These are phyloP conservation scores for Lottia gigantea DNA, from an alignment of 2,888 invertebrate genomes.

Conservation along the genomic window DNA sequence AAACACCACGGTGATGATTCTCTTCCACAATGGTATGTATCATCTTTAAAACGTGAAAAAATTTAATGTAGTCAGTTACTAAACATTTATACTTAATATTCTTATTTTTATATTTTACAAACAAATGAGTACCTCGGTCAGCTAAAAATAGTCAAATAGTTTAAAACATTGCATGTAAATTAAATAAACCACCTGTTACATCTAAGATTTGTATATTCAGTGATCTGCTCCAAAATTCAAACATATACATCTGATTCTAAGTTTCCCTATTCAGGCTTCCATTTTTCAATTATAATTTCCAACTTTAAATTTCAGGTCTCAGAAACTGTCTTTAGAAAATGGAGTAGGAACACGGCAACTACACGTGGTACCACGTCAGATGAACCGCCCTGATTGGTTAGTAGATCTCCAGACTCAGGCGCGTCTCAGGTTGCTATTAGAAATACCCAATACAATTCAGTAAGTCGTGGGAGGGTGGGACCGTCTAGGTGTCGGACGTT, in stretches of 20 bases:
- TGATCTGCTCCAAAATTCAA: no score
- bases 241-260: no score
- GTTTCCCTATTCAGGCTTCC: no score
- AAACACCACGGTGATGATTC: constrained; percentile 71
- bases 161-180: no score
- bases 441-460: constrained; percentile 31
- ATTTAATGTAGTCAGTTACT: no score
- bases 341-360: constrained; percentile 78
- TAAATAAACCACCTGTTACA: background rate
- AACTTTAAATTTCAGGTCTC: constrained; percentile 74
- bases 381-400: constrained; percentile 74
- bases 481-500: background rate
- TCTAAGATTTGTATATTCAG: no score
- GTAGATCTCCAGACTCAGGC: constrained; percentile 44
- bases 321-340: constrained; percentile 85
- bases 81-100: no score
- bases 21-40: constrained; percentile 57
- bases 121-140: no score
- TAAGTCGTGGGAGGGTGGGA: constrained; percentile 34
- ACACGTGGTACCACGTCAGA: constrained; percentile 74
- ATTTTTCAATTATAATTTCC: no score
- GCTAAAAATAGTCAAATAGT: no score
- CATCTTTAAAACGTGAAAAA: no score
- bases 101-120: no score
- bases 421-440: constrained; percentile 33